Evolutionary conservation across 2,888 invertebrate genomes (phyloP).

Genomic region (Melolontha melolontha): DNA sequence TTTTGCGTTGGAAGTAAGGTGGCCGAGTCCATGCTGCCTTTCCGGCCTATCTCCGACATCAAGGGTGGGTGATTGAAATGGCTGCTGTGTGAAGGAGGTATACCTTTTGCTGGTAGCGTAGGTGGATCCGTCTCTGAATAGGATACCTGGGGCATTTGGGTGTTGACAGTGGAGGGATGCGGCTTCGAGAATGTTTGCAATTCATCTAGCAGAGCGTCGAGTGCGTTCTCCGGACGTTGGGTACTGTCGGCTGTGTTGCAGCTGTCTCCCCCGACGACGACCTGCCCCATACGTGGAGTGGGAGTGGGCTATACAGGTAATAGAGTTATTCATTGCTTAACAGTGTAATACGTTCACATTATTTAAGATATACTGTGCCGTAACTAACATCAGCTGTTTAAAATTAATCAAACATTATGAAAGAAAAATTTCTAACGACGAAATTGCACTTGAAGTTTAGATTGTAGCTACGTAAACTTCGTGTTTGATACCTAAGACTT

Average conservation of each 20-base stretch:
- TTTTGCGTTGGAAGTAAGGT: constrained; percentile 62
- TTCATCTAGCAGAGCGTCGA: constrained; percentile 96
- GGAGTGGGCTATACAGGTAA: constrained; percentile 68
- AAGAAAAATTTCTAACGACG: not conserved
- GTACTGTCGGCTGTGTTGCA: constrained; percentile 68
- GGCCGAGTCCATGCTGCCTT: constrained; percentile 70
- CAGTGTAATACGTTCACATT: constrained; percentile 3
- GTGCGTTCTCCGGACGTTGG: constrained; percentile 92
- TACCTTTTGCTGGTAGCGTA: constrained; percentile 62
- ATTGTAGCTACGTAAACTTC: too few relatives aligned
- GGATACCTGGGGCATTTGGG: constrained; percentile 57
- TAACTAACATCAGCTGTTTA: constrained; percentile 11
- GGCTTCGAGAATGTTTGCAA: constrained; percentile 90
- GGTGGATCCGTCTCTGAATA: constrained; percentile 59
- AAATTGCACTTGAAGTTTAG: too few relatives aligned
- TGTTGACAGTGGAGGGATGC: constrained; percentile 56
- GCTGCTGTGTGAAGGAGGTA: constrained; percentile 53
- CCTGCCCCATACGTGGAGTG: constrained; percentile 72
- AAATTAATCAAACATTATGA: not conserved
- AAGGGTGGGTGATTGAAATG: constrained; percentile 62
- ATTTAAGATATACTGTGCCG: constrained; percentile 10
- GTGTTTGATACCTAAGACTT: too few relatives aligned
- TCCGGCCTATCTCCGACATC: constrained; percentile 67
- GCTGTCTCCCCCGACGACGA: constrained; percentile 72
- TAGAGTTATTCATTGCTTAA: constrained; percentile 1